phyloP scores from a whole-genome alignment of 2,888 invertebrate species.

The Psylliodes chrysocephalus region DNA sequence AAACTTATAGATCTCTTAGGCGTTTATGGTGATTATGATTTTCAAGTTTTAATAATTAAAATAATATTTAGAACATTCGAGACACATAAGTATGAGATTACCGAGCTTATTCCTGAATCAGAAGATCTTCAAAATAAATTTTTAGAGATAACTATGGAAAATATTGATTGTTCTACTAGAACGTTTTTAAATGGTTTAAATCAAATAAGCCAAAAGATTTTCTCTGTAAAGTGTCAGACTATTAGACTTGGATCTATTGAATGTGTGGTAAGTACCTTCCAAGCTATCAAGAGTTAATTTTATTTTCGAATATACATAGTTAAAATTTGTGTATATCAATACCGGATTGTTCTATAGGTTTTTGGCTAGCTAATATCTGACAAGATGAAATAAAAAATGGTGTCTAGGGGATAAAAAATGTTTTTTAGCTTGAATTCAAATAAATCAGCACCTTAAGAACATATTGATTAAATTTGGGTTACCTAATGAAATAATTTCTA shows the following conservation, averaged over 20 bases:
- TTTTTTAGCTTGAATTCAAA: too few relatives aligned
- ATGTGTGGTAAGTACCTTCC: neutral
- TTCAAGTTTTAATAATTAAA: conserved; percentile 4
- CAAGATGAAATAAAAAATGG: too few relatives aligned
- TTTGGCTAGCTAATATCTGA: too few relatives aligned
- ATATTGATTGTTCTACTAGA: neutral
- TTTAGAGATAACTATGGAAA: neutral
- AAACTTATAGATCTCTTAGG: conserved; percentile 3
- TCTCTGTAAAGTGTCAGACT: conserved; percentile 6
- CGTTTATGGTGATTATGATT: conserved; percentile 15
- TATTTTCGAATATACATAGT: too few relatives aligned
- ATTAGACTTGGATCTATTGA: conserved; percentile 4
- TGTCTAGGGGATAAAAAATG: too few relatives aligned
- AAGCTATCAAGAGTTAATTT: neutral
- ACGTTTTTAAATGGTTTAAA: neutral
- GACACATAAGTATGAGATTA: neutral
- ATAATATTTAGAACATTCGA: neutral
- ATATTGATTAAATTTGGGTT: too few relatives aligned
- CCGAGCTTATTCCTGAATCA: conserved; percentile 8
- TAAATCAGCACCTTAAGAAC: too few relatives aligned
- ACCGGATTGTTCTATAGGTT: too few relatives aligned
- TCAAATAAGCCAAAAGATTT: neutral
- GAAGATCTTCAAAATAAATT: conserved; percentile 1
- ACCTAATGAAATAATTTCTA: too few relatives aligned
- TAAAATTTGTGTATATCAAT: too few relatives aligned